A percentile compares a stretch with the other conserved stretches of the same genome.
These are phyloP conservation scores for Apis cerana DNA, from an alignment of 1,140 invertebrate species.

Conservation along the genomic window DNA sequence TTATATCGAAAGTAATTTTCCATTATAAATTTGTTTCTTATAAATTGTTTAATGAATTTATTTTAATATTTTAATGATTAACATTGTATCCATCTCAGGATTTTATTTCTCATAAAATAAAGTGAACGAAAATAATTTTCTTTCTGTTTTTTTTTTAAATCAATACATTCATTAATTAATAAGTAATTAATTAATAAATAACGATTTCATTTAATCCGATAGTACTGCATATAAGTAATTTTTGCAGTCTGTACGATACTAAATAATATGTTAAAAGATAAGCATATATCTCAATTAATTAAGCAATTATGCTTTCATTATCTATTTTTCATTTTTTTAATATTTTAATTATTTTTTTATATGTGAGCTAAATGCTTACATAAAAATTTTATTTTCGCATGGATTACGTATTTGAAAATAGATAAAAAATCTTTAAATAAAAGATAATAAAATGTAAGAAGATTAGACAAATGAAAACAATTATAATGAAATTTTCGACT, in stretches of 20 bases:
- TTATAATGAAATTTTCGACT: background rate
- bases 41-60: constrained; percentile 4
- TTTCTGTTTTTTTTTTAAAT: too few species aligned
- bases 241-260: background rate
- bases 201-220: constrained; percentile 8
- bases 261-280: constrained; percentile 3
- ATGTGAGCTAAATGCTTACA: constrained; percentile 18
- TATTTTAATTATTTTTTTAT: constrained; percentile 26
- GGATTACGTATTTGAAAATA: background rate
- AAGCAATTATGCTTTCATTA: background rate
- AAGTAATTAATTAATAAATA: background rate
- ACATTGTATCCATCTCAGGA: background rate
- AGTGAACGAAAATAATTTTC: background rate
- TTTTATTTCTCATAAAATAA: constrained; percentile 20
- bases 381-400: constrained; percentile 27
- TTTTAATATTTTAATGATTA: constrained; percentile 1
- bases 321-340: constrained; percentile 13
- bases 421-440: too few species aligned
- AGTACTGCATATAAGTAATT: background rate
- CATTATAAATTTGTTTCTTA: constrained; percentile 8
- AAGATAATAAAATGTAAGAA: too few species aligned
- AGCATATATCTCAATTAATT: constrained; percentile 13
- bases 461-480: too few species aligned
- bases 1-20: background rate
- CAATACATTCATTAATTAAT: background rate